Conservation (phyloP, 1,140 invertebrate genomes). For the Nasonia giraulti region DNA sequence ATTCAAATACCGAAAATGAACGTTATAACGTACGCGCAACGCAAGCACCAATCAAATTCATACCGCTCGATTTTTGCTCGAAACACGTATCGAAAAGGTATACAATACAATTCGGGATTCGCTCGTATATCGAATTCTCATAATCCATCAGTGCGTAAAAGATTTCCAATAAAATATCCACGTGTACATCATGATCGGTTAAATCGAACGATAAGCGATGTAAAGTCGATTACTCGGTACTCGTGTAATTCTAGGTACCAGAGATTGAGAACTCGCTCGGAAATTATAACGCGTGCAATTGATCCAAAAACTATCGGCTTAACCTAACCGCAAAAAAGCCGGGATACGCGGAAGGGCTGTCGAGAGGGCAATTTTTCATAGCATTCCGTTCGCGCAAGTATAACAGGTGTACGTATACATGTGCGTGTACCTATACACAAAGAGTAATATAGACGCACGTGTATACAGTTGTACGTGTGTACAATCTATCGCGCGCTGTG, state of each 20-base stretch:
- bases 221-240: neutral
- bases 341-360: neutral
- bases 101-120: neutral
- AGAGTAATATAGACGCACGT: neutral
- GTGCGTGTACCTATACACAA: neutral
- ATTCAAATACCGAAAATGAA: neutral
- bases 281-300: neutral
- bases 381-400: neutral
- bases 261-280: neutral
- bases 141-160: neutral
- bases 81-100: neutral
- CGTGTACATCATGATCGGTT: neutral
- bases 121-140: neutral
- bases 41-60: neutral
- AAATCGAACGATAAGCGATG: conserved; percentile 24
- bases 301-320: conserved; percentile 9
- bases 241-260: neutral
- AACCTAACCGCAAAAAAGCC: neutral
- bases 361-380: conserved; percentile 10
- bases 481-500: neutral
- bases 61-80: neutral
- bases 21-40: neutral
- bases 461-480: neutral
- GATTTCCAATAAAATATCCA: neutral
- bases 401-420: neutral